Evolutionary conservation across 2,888 invertebrate genomes (phyloP).

Genomic region (Lepidocyrtoides sp.): DNA sequence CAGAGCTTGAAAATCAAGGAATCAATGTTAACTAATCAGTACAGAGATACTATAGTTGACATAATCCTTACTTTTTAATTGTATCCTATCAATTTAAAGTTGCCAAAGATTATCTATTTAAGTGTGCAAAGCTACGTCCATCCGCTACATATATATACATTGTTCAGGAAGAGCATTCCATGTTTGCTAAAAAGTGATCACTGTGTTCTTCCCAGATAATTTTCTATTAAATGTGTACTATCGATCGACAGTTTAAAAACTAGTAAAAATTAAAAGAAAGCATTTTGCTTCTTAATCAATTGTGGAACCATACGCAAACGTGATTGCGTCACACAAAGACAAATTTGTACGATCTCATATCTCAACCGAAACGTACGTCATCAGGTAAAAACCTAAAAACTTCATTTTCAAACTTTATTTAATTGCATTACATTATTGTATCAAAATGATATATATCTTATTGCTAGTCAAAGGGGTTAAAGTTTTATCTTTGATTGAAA

Average conservation of each 20-base stretch:
- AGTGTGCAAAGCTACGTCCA: constrained; percentile 4
- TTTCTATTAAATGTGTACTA: too few relatives aligned
- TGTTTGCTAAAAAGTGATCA: neutral
- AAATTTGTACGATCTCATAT: neutral
- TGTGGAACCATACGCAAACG: neutral
- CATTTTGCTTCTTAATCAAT: too few relatives aligned
- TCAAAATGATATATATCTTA: too few relatives aligned
- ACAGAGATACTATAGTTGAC: neutral
- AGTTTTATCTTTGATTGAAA: too few relatives aligned
- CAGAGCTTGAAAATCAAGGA: neutral
- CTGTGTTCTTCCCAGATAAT: neutral
- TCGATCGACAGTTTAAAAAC: too few relatives aligned
- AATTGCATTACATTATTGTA: too few relatives aligned
- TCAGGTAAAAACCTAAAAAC: too few relatives aligned
- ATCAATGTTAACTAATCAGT: neutral
- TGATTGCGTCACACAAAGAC: neutral
- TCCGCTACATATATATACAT: neutral
- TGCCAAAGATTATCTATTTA: constrained; percentile 41
- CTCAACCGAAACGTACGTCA: too few relatives aligned
- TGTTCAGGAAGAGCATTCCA: neutral
- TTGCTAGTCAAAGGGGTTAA: too few relatives aligned
- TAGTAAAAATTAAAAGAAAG: too few relatives aligned
- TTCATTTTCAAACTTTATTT: too few relatives aligned
- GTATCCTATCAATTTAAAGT: neutral
- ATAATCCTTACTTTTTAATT: neutral